phyloP scores from a whole-genome alignment of 2,888 invertebrate genomes.

The Aspidiotus rigidus region DNA sequence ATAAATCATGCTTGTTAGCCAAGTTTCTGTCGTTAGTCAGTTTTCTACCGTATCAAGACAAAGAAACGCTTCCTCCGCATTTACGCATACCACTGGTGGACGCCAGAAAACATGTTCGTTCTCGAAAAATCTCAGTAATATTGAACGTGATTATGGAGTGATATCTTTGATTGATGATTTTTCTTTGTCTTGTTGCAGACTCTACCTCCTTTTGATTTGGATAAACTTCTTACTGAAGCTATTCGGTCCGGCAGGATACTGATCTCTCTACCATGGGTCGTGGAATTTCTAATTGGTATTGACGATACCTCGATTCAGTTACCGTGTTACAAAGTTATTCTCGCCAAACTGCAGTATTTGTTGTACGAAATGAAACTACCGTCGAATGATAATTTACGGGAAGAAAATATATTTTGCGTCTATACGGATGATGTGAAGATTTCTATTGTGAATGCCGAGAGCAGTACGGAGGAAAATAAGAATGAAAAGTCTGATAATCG shows the following conservation, averaged over 20 bases:
- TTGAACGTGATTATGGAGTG: too few species aligned
- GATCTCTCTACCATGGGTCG: constrained; percentile 22
- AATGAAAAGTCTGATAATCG: background rate
- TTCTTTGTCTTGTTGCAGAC: constrained; percentile 4
- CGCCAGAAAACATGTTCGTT: constrained; percentile 21
- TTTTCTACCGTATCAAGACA: constrained; percentile 28
- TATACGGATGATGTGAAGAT: constrained; percentile 14
- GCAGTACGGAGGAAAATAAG: background rate
- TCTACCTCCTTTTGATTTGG: constrained; percentile 20
- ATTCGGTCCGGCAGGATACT: constrained; percentile 20
- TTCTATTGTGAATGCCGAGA: background rate
- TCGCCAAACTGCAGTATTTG: constrained; percentile 22
- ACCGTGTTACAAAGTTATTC: constrained; percentile 14
- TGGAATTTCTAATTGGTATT: constrained; percentile 27
- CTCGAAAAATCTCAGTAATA: background rate
- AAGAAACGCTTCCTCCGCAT: constrained; percentile 16
- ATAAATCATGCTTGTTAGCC: constrained; percentile 23
- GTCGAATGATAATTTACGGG: background rate
- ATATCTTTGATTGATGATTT: too few species aligned
- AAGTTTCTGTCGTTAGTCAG: constrained; percentile 24
- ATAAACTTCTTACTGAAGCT: constrained; percentile 11
- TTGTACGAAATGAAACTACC: constrained; percentile 23
- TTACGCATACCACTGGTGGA: constrained; percentile 22
- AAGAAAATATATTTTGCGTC: constrained; percentile 8
- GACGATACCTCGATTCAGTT: constrained; percentile 17